Evolutionary conservation across 1,140 invertebrate species (phyloP), one percentile per base, ranked within the genome.

Genomic region (Nasonia longicornis): DNA sequence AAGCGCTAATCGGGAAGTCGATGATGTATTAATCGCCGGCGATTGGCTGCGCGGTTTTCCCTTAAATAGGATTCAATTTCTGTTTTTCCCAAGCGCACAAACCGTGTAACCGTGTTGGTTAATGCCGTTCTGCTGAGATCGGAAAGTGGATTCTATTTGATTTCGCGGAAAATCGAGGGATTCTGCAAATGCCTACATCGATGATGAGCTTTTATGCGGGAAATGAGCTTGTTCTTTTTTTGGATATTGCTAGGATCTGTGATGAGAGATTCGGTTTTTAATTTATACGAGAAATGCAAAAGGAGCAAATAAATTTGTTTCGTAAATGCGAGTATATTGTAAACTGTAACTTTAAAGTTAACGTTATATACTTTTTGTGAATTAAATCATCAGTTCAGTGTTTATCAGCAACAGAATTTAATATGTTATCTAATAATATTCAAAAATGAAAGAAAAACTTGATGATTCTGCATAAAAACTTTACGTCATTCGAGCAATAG

Each of bases 11-110:
- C 70, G 42, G 69, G 20, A 78, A 81, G 75, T 66, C 52, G 77
- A 81, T 77, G 80, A 77, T 72, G 52, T 52, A 82, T 77, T 82
- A 82, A 82, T 82, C 67, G 70, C 58, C 20, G 58, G 58, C 71
- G 69, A 82, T 78, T 81, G 80, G 64, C 29, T 31, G 48, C 80
- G 80, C 71, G 71, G 72, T 77, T 81, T 76, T 77, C 31, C 48
- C 80, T 71, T 81, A 42, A 76, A 71, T 31, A 31, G 67, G 48
- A 76, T 81, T 76, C 80, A 0, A 75, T 77, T 77, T 63, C 80
- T 70, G 10, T 42, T 70, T 79, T 79, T 79, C 31, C 3, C 2
- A 52, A 52, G 48, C 48, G 12, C 12, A 52, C 48, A 22, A 22
- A 22, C 22, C 22, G 22, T 22, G 22, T 22, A 22, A 22, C 22